phyloP scores from a whole-genome alignment of 2,113 vertebrate species.

The Carassius gibelio region DNA sequence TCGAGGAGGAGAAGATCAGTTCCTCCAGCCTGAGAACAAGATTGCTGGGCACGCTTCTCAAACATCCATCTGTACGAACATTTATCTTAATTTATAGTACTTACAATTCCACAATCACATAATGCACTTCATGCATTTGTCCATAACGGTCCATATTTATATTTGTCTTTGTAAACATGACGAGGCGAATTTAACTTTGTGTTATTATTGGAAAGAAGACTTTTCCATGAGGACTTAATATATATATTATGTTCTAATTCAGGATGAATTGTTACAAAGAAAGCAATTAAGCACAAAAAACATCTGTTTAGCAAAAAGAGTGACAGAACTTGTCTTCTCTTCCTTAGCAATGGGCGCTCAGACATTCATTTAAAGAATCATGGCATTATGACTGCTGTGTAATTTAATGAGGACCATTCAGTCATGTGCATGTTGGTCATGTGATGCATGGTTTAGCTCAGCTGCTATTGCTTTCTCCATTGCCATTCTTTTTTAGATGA shows the following conservation, averaged over 20 bases:
- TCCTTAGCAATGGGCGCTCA: not conserved
- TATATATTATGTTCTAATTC: not conserved
- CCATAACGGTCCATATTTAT: not conserved
- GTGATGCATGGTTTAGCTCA: not conserved
- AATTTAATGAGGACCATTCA: not conserved
- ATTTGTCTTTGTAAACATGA: not conserved
- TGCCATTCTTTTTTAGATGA: not conserved
- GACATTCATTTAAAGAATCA: not conserved
- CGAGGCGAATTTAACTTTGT: not conserved
- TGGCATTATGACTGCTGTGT: not conserved
- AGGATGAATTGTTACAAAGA: not conserved
- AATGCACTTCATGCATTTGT: not conserved
- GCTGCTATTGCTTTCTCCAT: not conserved
- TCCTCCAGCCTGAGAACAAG: constrained; percentile 89
- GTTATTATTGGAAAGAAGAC: not conserved
- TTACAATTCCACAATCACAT: not conserved
- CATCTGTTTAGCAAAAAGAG: not conserved
- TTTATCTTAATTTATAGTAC: not conserved
- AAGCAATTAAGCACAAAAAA: not conserved
- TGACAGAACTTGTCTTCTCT: not conserved
- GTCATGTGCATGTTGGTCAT: not conserved
- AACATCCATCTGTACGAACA: constrained; percentile 73
- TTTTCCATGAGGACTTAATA: not conserved
- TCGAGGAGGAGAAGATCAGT: constrained; percentile 96
- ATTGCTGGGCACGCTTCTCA: constrained; percentile 86